Percentiles rank a stretch among this genome's conserved stretches.
phyloP scores from a whole-genome alignment of 2,797 vertebrate genomes.

The Nannoperca obscura region DNA sequence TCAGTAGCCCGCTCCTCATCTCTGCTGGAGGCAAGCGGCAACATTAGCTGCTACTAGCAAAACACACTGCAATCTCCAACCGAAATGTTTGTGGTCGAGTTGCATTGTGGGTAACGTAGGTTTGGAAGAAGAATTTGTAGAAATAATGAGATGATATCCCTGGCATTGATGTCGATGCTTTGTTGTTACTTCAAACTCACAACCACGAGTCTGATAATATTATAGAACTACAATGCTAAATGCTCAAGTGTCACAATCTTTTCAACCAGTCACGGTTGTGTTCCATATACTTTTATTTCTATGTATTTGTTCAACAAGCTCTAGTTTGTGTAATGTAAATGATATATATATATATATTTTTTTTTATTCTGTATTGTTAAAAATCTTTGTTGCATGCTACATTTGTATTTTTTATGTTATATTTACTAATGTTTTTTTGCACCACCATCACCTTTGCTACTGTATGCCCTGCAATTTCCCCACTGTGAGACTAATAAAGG shows the following conservation, averaged over 20 bases:
- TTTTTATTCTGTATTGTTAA: too few species aligned
- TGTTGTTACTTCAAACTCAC: not conserved
- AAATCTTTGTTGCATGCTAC: too few species aligned
- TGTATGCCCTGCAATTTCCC: too few species aligned
- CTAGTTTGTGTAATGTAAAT: not conserved
- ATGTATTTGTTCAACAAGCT: not conserved
- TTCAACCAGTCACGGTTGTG: not conserved
- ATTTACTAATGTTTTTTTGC: too few species aligned
- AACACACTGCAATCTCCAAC: not conserved
- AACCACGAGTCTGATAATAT: not conserved
- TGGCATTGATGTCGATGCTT: not conserved
- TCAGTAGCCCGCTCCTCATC: not conserved
- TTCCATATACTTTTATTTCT: not conserved
- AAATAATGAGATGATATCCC: not conserved
- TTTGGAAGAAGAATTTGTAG: not conserved
- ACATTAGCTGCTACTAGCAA: not conserved
- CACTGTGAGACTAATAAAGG: too few species aligned
- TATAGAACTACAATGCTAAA: too few species aligned
- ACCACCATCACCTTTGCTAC: too few species aligned
- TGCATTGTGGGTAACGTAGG: not conserved
- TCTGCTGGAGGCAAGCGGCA: not conserved
- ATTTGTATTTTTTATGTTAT: too few species aligned
- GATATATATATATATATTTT: too few species aligned
- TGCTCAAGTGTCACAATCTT: not conserved
- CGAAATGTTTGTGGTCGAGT: not conserved